Conservation (phyloP, 2,888 invertebrate genomes). For the Cataglyphis albicans region DNA sequence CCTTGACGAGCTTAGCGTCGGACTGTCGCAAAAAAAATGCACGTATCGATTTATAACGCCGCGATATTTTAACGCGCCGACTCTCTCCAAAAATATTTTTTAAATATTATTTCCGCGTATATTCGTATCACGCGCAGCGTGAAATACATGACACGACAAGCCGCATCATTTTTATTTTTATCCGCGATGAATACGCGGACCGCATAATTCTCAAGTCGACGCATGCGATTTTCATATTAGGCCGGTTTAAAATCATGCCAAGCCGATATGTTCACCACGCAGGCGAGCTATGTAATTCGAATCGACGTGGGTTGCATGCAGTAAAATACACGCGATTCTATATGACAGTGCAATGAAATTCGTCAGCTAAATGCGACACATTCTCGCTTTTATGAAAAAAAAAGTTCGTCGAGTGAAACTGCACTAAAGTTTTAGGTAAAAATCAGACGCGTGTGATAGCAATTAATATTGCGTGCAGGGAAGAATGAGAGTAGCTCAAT, state of each 20-base stretch:
- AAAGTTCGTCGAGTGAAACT: background rate
- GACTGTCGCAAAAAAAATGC: constrained; percentile 64
- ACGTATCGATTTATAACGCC: constrained; percentile 59
- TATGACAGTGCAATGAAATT: constrained; percentile 29
- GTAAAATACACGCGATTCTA: constrained; percentile 10
- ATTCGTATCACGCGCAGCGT: background rate
- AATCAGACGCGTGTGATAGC: constrained; percentile 1
- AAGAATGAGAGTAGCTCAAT: background rate
- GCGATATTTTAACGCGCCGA: constrained; percentile 68
- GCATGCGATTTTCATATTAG: constrained; percentile 29
- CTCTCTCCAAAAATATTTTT: constrained; percentile 41
- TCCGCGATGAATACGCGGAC: background rate
- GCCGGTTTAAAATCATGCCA: background rate
- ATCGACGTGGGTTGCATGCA: constrained; percentile 4
- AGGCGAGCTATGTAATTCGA: constrained; percentile 11
- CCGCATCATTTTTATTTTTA: constrained; percentile 58
- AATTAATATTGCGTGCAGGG: constrained; percentile 24
- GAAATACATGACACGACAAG: constrained; percentile 10
- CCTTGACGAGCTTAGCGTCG: constrained; percentile 57
- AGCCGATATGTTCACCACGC: background rate
- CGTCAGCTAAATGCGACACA: constrained; percentile 23
- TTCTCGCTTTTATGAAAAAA: constrained; percentile 12
- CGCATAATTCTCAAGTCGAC: background rate
- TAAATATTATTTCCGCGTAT: background rate
- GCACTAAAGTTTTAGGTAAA: constrained; percentile 3